Evolutionary conservation across 2,113 vertebrate species (phyloP), one percentile per base, ranked within the genome.

Genomic region (Vanacampus margaritifer): DNA sequence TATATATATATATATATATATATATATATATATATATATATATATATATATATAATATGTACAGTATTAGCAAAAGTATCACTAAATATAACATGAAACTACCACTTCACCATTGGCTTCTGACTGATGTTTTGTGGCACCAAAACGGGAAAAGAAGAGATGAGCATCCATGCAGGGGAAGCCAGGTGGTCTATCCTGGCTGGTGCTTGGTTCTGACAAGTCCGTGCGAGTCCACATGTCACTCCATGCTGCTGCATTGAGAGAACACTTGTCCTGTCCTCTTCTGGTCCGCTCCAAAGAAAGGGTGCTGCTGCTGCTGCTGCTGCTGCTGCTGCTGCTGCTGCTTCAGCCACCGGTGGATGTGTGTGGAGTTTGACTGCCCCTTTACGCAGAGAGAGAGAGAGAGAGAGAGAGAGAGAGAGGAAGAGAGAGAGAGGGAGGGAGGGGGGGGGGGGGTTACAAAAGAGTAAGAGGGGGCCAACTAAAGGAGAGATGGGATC

Each of bases 331-430:
- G 51, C 64, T 67, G 41, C 57, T 64, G 73, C 41, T 79, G 78
- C 74, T 69, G 79, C 69, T 16, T 68, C 75, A 39, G 67, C 80
- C 73, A 64, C 76, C 70, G 70, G 72, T 74, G 83, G 81, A 66
- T 79, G 68, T 67, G 78, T 81, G 74, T 81, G 71, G 82, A 82
- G 83, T 89, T 88, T 88, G 86, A 84, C 82, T 76, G 80, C 72
- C 75, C 76, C 80, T 89, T 86, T 86, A 88, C 85, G 86, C 90
- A 90, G 89, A 90, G 83, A 88, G 74, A 79, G 37, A 75, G 85
- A 69, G 73, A 83, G 84, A 72, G 72, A 77, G 60, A 80, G 65
- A 72, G 72, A 61, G 76, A 66, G 77, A 45, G 72, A 50, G 75
- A 67, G 73, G 71, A 77, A 62, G 69, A 28, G 62, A 51, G 72